These are phyloP conservation scores for Scaptomyza caliginosa DNA, from an alignment of 2,888 invertebrate species.

Conservation along the genomic window DNA sequence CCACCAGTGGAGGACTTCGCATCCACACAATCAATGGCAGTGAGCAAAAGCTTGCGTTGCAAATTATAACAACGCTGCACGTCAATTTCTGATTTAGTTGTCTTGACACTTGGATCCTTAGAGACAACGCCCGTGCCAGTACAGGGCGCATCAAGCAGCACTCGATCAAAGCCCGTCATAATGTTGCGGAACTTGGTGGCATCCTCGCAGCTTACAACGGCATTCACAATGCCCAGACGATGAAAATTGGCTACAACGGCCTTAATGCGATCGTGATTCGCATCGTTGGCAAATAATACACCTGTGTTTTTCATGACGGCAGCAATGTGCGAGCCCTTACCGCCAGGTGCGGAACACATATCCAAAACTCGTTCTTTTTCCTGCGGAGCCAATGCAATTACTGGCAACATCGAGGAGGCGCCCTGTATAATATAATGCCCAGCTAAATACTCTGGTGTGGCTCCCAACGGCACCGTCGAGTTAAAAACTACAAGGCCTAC, in stretches of 20 bases:
- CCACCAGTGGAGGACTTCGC: slow-evolving; percentile 96
- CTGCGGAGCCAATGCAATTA: slow-evolving; percentile 98
- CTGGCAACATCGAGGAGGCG: slow-evolving; percentile 97
- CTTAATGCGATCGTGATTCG: slow-evolving; percentile 93
- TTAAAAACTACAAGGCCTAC: slow-evolving; percentile 98
- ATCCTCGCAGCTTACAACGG: slow-evolving; percentile 94
- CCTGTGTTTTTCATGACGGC: slow-evolving; percentile 99
- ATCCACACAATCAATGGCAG: slow-evolving; percentile 98
- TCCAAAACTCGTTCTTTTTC: slow-evolving; percentile 97
- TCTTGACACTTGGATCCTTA: slow-evolving; percentile 98
- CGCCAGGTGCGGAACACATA: slow-evolving; percentile 99
- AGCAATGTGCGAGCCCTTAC: slow-evolving; percentile 99
- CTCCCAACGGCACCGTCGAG: slow-evolving; percentile 97
- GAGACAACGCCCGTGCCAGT: slow-evolving; percentile 99
- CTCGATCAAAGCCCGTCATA: slow-evolving; percentile 96
- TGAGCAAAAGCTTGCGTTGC: slow-evolving; percentile 95
- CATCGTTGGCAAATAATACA: slow-evolving; percentile 97
- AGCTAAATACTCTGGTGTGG: slow-evolving; percentile 99
- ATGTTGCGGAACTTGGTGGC: slow-evolving; percentile 93
- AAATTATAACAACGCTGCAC: slow-evolving; percentile 95
- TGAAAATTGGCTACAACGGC: slow-evolving; percentile 98
- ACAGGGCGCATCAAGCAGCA: slow-evolving; percentile 98
- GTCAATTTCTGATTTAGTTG: slow-evolving; percentile 94
- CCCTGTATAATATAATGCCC: slow-evolving; percentile 99
- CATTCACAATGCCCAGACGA: slow-evolving; percentile 96